Percentiles rank a stretch among this genome's conserved stretches.
phyloP scores from a whole-genome alignment of 2,888 invertebrate species.

The Willowsia nigromaculata region DNA sequence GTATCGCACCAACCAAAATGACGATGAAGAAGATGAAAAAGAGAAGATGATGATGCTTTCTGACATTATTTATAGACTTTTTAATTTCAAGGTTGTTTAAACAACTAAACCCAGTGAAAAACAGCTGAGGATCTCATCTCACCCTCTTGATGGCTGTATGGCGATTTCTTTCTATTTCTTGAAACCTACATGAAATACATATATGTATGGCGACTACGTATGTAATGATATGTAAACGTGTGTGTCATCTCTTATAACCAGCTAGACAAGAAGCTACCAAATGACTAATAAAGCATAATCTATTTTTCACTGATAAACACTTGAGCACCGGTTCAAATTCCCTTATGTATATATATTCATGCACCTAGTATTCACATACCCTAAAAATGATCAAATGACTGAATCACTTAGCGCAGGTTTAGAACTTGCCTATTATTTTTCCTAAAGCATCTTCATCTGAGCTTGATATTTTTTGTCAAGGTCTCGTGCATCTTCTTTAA shows the following conservation, averaged over 20 bases:
- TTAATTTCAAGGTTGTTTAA: constrained; percentile 68
- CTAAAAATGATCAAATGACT: not conserved
- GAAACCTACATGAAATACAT: too few relatives aligned
- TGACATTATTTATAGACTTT: constrained; percentile 69
- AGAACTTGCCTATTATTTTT: not conserved
- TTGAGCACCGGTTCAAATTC: not conserved
- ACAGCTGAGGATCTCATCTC: constrained; percentile 53
- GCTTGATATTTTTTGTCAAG: constrained; percentile 14
- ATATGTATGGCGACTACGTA: too few relatives aligned
- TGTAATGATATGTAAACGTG: too few relatives aligned
- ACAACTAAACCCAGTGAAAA: constrained; percentile 52
- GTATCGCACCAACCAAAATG: not conserved
- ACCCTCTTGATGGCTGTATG: not conserved
- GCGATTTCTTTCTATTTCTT: constrained; percentile 18
- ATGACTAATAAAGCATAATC: too few relatives aligned
- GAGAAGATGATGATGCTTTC: constrained; percentile 42
- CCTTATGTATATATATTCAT: too few relatives aligned
- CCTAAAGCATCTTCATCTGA: not conserved
- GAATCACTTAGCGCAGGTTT: not conserved
- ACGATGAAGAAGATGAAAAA: constrained; percentile 8
- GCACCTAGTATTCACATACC: not conserved
- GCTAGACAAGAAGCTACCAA: too few relatives aligned
- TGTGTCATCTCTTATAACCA: too few relatives aligned
- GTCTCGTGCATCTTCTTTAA: constrained; percentile 21
- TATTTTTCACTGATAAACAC: too few relatives aligned